Evolutionary conservation across 2,888 invertebrate genomes (phyloP), one percentile per base, ranked within the genome.

Genomic region (Mellilla xanthometata): DNA sequence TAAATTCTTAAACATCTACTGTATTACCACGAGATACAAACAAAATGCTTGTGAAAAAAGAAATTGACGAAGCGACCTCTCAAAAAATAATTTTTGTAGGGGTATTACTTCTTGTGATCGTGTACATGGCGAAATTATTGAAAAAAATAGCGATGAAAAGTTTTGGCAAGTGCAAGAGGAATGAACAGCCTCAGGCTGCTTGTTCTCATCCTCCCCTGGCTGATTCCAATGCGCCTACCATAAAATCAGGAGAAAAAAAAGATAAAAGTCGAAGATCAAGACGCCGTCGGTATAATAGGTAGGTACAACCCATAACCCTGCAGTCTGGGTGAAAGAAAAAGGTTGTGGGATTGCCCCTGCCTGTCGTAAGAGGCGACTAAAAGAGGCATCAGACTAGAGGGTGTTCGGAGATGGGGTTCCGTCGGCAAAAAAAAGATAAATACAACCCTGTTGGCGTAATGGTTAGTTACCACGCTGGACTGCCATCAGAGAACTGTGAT

Each of bases 41-140:
- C 45, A 63, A 49, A 52, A 81, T 81, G 81, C 61, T 81, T 47
- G 56, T 69, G 0, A 60, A 68, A 50, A 78, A 72, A 42, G 59
- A 67, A 41, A 24, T 59, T 0, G 67, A 74, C 0, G 76, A 75
- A n/a, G 24, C 4, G 24, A 24, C 24, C 24, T n/a, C n/a, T 2
- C 24, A 24, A 8, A 7, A 24, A 8, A 24, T 24, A 24, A n/a
- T 24, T 7, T 7, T 5, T n/a, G 3, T 7, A n/a, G 24, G 24
- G 24, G 8, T 8, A 2, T 3, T 8, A 7, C 2, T 24, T 8
- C 24, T 24, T 24, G 24, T 24, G 24, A n/a, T n/a, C 3, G 8
- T 24, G n/a, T 24, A n/a, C 8, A n/a, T 24, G 8, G n/a, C n/a
- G 24, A 24, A 8, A 2, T 24, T 24, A 3, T 7, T 24, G 2